Percentiles rank a stretch among this genome's conserved stretches.
Conservation (phyloP, 1,140 invertebrate genomes). For the Euborellia annulipes region DNA sequence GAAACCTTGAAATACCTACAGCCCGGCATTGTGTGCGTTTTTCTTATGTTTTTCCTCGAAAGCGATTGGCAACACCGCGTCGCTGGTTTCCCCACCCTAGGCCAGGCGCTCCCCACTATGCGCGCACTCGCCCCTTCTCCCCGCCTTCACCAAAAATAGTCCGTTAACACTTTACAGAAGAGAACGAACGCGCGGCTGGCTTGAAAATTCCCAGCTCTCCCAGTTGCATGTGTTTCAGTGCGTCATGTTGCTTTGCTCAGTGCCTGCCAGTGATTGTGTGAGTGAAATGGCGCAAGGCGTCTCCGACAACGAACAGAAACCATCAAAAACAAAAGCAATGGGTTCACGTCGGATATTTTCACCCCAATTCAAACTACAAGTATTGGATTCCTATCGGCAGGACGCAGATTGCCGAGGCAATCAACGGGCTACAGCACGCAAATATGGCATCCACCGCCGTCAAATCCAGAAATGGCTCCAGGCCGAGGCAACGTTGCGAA, state of each 20-base stretch:
- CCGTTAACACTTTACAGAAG: constrained; percentile 23
- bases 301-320: constrained; percentile 21
- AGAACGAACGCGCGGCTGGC: constrained; percentile 32
- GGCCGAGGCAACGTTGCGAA: constrained; percentile 55
- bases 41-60: constrained; percentile 42
- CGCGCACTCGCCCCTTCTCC: too few relatives aligned
- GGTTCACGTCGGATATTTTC: constrained; percentile 68
- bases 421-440: constrained; percentile 66
- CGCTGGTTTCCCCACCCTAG: constrained; percentile 21
- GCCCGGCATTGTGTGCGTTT: constrained; percentile 20
- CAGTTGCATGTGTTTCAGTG: constrained; percentile 7
- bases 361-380: constrained; percentile 69
- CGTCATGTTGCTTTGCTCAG: constrained; percentile 1
- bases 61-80: constrained; percentile 28
- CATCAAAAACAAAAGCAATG: constrained; percentile 35
- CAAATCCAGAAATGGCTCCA: constrained; percentile 83
- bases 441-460: constrained; percentile 68
- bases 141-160: constrained; percentile 8
- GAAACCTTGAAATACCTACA: background rate
- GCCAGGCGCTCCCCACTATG: constrained; percentile 20
- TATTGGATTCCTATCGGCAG: constrained; percentile 64
- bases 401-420: constrained; percentile 72
- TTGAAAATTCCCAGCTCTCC: too few relatives aligned
- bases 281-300: constrained; percentile 26
- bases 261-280: constrained; percentile 6